Evolutionary conservation across 2,888 invertebrate genomes (phyloP), one percentile per base, ranked within the genome.

Genomic region (Oxystoma pomonae): DNA sequence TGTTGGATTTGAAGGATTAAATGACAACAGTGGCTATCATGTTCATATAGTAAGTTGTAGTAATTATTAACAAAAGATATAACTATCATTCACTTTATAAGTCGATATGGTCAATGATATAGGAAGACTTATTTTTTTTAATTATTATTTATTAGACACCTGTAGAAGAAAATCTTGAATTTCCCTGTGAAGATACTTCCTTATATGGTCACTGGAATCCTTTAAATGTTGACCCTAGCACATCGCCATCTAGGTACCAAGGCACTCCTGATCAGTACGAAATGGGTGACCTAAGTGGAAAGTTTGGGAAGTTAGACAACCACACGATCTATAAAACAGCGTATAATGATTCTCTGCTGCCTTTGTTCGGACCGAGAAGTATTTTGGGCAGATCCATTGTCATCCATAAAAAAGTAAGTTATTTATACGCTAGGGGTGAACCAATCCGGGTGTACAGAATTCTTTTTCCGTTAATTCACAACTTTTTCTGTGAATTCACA

Each of bases 171-270:
- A 90, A 92, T 71, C 79, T 94, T 66, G 90, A 91, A 72, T 95
- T 95, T 75, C 95, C 96, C 0, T 96, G 96, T 71, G 94, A 94
- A 77, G 87, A 83, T 56, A 88, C 91, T 0, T 87, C 93, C 0
- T 81, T 96, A 0, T 92, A 92, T 71, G 91, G 87, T n/a, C 90
- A 90, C 57, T 97, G 90, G 85, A 94, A 97, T 79, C 96, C 96
- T 0, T 86, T 88, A 72, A 84, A 86, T 58, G 86, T 93, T 0
- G 87, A 88, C 75, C 83, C 85, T 2, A 81, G 83, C 0, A 78
- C 81, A 0, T 85, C 86, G 0, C 92, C 91, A 0, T 71, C 78
- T 58, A 68, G 66, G 18, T 81, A 81, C 61, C 78, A 75, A 18
- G 94, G 94, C 16, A 92, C 92, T 0, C 86, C 87, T 2, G 96